Conservation (phyloP, 2,888 invertebrate species). For the Troilus luridus region DNA sequence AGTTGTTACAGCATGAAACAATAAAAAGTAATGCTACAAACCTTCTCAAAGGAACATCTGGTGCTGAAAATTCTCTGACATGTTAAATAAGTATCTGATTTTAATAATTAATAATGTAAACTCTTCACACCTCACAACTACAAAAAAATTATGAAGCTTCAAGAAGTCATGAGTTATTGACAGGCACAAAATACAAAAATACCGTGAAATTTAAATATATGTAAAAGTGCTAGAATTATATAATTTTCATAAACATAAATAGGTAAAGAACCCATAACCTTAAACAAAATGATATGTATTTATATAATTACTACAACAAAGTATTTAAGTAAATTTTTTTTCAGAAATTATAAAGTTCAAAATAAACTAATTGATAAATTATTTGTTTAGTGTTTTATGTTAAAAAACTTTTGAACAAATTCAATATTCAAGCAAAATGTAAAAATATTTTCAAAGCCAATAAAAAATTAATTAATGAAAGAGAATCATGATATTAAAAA, state of each 20-base stretch:
- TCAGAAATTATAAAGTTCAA: neutral
- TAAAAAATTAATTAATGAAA: neutral
- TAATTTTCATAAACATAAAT: neutral
- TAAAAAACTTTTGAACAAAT: neutral
- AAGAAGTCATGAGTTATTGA: neutral
- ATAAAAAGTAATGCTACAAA: neutral
- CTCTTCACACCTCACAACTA: neutral
- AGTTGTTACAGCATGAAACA: neutral
- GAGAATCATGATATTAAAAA: neutral
- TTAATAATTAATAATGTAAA: neutral
- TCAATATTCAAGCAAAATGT: neutral
- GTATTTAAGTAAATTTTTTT: neutral
- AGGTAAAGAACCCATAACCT: neutral
- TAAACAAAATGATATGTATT: neutral
- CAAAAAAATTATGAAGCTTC: neutral
- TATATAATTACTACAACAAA: neutral
- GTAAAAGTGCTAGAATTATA: too few species aligned
- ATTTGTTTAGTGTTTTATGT: neutral
- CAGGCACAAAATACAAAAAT: neutral
- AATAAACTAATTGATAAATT: neutral
- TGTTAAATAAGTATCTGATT: neutral
- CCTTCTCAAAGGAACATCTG: neutral
- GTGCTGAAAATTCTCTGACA: neutral
- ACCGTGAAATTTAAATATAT: neutral
- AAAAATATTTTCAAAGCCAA: neutral